phyloP scores from a whole-genome alignment of 1,140 invertebrate species.

The Hyles euphorbiae region DNA sequence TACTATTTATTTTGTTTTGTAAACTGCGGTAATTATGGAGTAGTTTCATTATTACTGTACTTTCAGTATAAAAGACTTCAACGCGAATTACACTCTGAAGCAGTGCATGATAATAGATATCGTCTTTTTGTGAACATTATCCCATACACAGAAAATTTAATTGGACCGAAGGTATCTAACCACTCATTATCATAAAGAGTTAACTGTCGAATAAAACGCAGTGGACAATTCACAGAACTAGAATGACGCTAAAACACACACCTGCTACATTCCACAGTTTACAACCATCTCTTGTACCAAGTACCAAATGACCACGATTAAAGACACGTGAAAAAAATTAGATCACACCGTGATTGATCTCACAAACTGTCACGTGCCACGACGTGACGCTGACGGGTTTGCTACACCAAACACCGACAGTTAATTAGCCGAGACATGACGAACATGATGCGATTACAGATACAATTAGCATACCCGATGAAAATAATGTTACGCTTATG shows the following conservation, averaged over 20 bases:
- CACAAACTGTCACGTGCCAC: conserved; percentile 4
- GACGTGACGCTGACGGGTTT: conserved; percentile 2
- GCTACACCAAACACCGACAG: no score
- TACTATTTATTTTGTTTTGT: no score
- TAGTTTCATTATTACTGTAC: no score
- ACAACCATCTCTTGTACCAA: not conserved
- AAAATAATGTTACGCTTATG: not conserved
- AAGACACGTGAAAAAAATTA: no score
- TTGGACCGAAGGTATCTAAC: conserved; percentile 17
- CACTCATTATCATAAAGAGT: conserved; percentile 24
- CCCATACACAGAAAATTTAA: conserved; percentile 12
- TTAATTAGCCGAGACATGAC: no score
- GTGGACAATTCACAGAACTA: conserved; percentile 19
- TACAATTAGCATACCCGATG: no score
- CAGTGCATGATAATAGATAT: no score
- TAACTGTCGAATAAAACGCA: conserved; percentile 23
- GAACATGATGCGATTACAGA: no score
- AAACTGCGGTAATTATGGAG: no score
- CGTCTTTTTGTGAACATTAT: not conserved
- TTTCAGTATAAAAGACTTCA: conserved; percentile 5
- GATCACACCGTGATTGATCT: no score
- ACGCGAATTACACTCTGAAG: not conserved
- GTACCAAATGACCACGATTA: not conserved
- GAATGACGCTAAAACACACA: conserved; percentile 10
- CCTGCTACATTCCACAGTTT: conserved; percentile 8